Base-by-base conservation (phyloP, 2,113 vertebrate genomes). In the Marmota flaviventris region DNA sequence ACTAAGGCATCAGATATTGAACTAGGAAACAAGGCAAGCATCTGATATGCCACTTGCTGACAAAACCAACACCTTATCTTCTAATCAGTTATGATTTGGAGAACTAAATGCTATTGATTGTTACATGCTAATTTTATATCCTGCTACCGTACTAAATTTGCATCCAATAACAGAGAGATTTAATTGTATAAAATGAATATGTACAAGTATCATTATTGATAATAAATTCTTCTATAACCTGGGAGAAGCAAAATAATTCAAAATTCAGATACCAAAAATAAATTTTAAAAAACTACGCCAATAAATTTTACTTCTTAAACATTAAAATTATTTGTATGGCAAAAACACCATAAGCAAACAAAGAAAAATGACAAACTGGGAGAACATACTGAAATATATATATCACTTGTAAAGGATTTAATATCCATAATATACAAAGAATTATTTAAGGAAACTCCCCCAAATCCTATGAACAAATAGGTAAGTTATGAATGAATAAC, bases 391-490 rank as follows among this genome's bases (percentile, higher is more conserved):
- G 29, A 11, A 77, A 45, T 1, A 73, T 24, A 73, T 24, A 10
- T 29, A 24, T 63, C 22, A 75, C 56, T 84, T 78, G 20, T 25
- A 85, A 72, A 85, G 53, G 0, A 75, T 27, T 8, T 72, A 42
- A 42, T 77, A 70, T 61, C 2, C 53, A 34, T 77, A 75, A 45
- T 32, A 92, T 7, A 29, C 3, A 89, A 76, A 82, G 3, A 92
- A 8, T 6, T 37, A 34, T 70, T 89, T 45, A 12, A 89, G 12
- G 3, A 37, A 72, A 39, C 58, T 39, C 29, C 11, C 32, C 48
- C 69, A 89, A 81, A 85, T 61, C 22, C 39, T 75, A 82, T n/a
- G 27, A 34, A 56, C 89, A 92, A 96, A n/a, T 78, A 25, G 18
- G 53, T 42, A 94, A 84, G 3, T 22, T 56, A 17, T 87, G 25